Conservation (phyloP, 2,888 invertebrate genomes). For the Chorisops tibialis region DNA sequence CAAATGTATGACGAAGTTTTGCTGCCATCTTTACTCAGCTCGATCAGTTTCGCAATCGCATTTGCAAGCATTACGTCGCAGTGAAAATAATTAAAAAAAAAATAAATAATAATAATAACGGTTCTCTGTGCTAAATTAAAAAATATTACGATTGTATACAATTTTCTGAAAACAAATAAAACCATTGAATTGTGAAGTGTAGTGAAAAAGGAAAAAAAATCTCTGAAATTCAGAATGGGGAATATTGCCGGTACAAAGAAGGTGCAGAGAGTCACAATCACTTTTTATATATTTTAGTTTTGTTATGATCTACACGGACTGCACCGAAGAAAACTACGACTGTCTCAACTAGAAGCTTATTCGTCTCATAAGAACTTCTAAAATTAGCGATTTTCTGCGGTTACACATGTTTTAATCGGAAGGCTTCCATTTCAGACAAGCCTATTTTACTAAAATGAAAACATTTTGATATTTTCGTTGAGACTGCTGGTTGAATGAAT, state of each 20-base stretch:
- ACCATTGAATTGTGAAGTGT: slow-evolving; percentile 1
- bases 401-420: slow-evolving; percentile 16
- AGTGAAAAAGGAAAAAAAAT: not conserved
- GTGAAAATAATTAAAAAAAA: slow-evolving; percentile 8
- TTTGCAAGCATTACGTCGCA: slow-evolving; percentile 10
- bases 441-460: too few species aligned
- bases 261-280: slow-evolving; percentile 2
- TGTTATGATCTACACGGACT: too few species aligned
- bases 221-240: slow-evolving; percentile 12
- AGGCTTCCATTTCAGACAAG: slow-evolving; percentile 1
- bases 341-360: slow-evolving; percentile 1
- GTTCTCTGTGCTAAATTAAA: slow-evolving; percentile 13
- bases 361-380: slow-evolving; percentile 9
- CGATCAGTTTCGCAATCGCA: slow-evolving; percentile 21
- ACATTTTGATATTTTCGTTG: too few species aligned
- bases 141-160: too few species aligned
- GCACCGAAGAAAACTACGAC: too few species aligned
- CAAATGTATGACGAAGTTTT: too few species aligned
- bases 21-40: slow-evolving; percentile 1
- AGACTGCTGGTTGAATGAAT: too few species aligned
- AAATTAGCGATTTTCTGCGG: slow-evolving; percentile 18
- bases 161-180: not conserved
- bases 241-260: slow-evolving; percentile 9
- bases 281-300: too few species aligned
- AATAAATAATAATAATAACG: not conserved